These are phyloP conservation scores for Mustela erminea DNA, from an alignment of 2,797 vertebrate species.

Conservation along the genomic window DNA sequence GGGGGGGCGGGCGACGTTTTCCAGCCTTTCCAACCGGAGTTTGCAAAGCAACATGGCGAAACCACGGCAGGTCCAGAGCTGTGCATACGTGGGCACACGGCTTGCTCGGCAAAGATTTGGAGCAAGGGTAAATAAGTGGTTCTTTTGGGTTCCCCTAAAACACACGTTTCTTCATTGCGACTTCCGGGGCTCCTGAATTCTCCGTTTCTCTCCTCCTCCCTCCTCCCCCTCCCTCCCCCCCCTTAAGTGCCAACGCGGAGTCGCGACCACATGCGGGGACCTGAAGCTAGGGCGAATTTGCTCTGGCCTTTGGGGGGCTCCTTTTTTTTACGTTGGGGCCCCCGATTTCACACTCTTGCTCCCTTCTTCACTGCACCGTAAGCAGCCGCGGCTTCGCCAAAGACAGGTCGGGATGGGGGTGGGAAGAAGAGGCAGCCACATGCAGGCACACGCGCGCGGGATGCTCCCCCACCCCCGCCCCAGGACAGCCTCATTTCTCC, in stretches of 20 bases:
- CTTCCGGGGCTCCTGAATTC: conserved; percentile 72
- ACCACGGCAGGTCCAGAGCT: conserved; percentile 87
- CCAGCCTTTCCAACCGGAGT: conserved; percentile 67
- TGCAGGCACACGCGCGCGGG: conserved; percentile 51
- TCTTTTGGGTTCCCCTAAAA: conserved; percentile 70
- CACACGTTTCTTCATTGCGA: conserved; percentile 37
- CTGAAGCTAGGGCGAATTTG: conserved; percentile 39
- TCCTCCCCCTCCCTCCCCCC: neutral
- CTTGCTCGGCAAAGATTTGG: conserved; percentile 78
- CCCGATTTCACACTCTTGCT: neutral
- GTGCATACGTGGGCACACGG: conserved; percentile 97
- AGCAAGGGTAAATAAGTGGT: conserved; percentile 53
- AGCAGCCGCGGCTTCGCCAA: neutral
- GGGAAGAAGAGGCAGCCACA: conserved; percentile 70
- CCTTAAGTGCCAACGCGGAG: conserved; percentile 75
- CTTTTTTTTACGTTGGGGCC: neutral
- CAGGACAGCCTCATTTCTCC: conserved; percentile 25
- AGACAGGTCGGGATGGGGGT: conserved; percentile 51
- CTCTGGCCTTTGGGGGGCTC: conserved; percentile 33
- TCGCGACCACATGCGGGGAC: conserved; percentile 70
- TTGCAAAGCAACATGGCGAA: conserved; percentile 96
- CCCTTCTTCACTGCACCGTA: conserved; percentile 33
- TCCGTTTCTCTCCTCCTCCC: neutral
- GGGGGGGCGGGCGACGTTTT: neutral
- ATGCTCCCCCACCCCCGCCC: conserved; percentile 56